A percentile compares a stretch with the other conserved stretches of the same genome.
Evolutionary conservation across 2,888 invertebrate species (phyloP).

Genomic region (Julus scanicus): DNA sequence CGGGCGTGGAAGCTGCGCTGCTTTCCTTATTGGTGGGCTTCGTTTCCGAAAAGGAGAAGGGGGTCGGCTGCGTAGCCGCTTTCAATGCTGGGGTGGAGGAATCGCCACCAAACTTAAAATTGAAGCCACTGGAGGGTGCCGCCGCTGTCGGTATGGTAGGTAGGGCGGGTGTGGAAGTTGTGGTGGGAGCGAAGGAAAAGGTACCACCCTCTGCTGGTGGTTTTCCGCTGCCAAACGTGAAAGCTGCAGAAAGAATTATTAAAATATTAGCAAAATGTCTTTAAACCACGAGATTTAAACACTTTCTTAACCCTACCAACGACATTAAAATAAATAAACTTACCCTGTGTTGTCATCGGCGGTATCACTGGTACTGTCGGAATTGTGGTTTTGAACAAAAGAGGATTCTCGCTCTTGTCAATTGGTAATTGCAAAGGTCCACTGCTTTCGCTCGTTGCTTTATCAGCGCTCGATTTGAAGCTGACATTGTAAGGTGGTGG

Average conservation of each 20-base stretch:
- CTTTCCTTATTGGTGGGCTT: slow-evolving; percentile 4
- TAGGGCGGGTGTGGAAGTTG: not conserved
- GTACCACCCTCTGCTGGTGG: slow-evolving; percentile 5
- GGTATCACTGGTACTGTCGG: slow-evolving; percentile 9
- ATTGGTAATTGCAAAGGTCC: not conserved
- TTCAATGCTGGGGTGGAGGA: not conserved
- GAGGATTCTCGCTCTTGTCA: not conserved
- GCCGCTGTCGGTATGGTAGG: not conserved
- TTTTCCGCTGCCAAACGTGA: not conserved
- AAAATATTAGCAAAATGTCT: slow-evolving; percentile 22
- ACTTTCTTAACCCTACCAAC: too few species aligned
- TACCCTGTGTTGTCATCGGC: not conserved
- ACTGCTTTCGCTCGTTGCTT: not conserved
- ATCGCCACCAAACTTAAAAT: slow-evolving; percentile 13
- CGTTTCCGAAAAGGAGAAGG: not conserved
- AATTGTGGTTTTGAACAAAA: slow-evolving; percentile 6
- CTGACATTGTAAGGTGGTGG: slow-evolving; percentile 10
- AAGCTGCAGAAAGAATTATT: slow-evolving; percentile 30
- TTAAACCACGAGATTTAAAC: not conserved
- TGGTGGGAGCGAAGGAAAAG: slow-evolving; percentile 22
- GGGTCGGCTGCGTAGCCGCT: not conserved
- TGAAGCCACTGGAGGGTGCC: slow-evolving; percentile 30
- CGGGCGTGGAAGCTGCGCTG: not conserved
- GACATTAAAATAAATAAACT: too few species aligned
- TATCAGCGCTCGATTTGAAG: not conserved